Percentiles rank a stretch among this genome's conserved stretches.
Conservation (phyloP, 1,140 invertebrate genomes). For the Megalopta genalis region DNA sequence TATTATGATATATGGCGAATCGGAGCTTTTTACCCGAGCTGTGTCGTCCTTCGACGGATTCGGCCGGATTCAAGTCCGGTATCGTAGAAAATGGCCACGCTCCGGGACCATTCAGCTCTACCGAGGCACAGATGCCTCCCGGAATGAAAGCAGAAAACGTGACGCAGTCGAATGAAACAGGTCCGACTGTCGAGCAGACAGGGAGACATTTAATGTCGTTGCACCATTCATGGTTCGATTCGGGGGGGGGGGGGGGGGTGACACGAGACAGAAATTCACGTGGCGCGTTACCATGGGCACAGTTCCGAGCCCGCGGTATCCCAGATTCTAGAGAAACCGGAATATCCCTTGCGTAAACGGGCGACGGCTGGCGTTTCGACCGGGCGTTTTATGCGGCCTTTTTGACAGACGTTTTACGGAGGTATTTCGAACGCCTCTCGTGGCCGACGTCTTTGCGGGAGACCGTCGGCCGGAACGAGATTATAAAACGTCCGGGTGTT, state of each 20-base stretch:
- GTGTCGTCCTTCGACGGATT: too few species aligned
- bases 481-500: background rate
- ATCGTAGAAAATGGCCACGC: too few species aligned
- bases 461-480: background rate
- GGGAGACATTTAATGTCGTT: background rate
- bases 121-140: too few species aligned
- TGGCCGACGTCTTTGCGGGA: background rate
- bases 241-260: background rate
- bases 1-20: too few species aligned
- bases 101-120: background rate
- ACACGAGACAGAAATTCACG: conserved; percentile 22
- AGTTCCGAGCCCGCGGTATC: conserved; percentile 5
- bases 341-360: conserved; percentile 11
- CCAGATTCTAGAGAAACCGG: conserved; percentile 38
- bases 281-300: conserved; percentile 8
- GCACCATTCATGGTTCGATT: conserved; percentile 9
- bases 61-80: too few species aligned
- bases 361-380: conserved; percentile 27
- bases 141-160: too few species aligned
- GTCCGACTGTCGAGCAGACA: background rate
- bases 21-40: too few species aligned
- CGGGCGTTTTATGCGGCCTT: background rate
- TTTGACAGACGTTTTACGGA: conserved; percentile 16
- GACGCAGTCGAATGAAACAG: too few species aligned
- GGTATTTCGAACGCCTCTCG: background rate